These are phyloP conservation scores for Ennomos erosarius DNA, from an alignment of 2,888 invertebrate species.

Conservation along the genomic window DNA sequence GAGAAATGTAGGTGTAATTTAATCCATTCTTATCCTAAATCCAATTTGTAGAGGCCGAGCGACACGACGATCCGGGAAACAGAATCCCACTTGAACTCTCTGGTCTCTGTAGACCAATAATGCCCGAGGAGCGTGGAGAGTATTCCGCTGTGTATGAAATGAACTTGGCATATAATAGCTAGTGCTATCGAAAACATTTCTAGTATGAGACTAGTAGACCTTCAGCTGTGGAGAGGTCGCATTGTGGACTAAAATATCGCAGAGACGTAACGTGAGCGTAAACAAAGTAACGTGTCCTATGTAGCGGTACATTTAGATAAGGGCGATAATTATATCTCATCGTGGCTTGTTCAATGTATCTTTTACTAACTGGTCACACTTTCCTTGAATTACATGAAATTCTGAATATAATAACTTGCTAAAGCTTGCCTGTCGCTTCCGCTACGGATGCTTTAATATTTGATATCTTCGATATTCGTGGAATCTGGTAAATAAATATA, in stretches of 20 bases:
- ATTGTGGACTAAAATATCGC: conserved; percentile 58
- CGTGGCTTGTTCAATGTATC: neutral
- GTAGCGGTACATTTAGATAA: conserved; percentile 39
- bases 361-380: neutral
- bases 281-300: conserved; percentile 38
- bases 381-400: too few relatives aligned
- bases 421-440: too few relatives aligned
- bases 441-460: too few relatives aligned
- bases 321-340: conserved; percentile 3
- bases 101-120: conserved; percentile 24
- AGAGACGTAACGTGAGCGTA: conserved; percentile 47
- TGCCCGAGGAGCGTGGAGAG: conserved; percentile 3
- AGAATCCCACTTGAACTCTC: conserved; percentile 17
- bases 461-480: too few relatives aligned
- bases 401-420: too few relatives aligned
- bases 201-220: conserved; percentile 54
- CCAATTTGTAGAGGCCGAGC: conserved; percentile 32
- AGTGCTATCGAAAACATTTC: conserved; percentile 45
- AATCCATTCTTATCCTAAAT: conserved; percentile 35
- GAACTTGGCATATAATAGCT: conserved; percentile 46
- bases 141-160: conserved; percentile 28
- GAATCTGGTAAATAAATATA: too few relatives aligned
- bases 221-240: conserved; percentile 62
- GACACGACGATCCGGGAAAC: conserved; percentile 20
- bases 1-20: conserved; percentile 34